Base-by-base conservation (phyloP, 2,888 invertebrate species). In the Linyphia triangularis region DNA sequence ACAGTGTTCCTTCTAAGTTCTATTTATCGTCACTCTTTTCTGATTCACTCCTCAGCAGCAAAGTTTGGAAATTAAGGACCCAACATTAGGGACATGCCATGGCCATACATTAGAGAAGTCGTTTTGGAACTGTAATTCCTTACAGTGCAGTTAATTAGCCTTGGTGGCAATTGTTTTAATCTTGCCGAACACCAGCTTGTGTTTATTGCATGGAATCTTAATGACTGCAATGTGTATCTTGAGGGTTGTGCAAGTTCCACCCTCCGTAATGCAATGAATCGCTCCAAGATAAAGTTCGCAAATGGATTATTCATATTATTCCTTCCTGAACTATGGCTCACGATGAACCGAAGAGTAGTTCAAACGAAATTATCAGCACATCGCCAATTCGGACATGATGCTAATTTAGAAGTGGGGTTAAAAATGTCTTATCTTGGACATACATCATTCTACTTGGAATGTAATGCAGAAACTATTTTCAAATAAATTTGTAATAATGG, bases 131-230 rank as follows among this genome's bases (percentile, higher is more conserved):
- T 57, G 81, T 70, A 81, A 81, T 81, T 81, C 81, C 81, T 70
- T 70, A 67, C 70, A 73, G 43, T 43, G 65, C 51, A 65, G 73
- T 73, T 83, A 83, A 83, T 83, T 83, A 83, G 83, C 72, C 82
- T 75, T 83, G 73, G 83, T 73, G 73, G 83, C 83, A 83, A 83
- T 83, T 67, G 83, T 83, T 83, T 73, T 83, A 83, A 75, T 83
- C 73, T 61, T 83, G 59, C 72, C 83, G 57, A 65, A 83, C 73
- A 28, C 61, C 69, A 63, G 69, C 69, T 82, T 72, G 69, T 81
- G 69, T 69, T 72, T 72, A 72, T 63, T 72, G 70, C 59, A 28
- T 19, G 57, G 82, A 51, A 73, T 72, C 72, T 40, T 75, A 83
- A 83, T 73, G 72, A 83, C 65, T 24, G 33, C 13, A 65, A 51